These are phyloP conservation scores for Drosophila planitibia DNA, from an alignment of 2,888 invertebrate species.

Conservation along the genomic window DNA sequence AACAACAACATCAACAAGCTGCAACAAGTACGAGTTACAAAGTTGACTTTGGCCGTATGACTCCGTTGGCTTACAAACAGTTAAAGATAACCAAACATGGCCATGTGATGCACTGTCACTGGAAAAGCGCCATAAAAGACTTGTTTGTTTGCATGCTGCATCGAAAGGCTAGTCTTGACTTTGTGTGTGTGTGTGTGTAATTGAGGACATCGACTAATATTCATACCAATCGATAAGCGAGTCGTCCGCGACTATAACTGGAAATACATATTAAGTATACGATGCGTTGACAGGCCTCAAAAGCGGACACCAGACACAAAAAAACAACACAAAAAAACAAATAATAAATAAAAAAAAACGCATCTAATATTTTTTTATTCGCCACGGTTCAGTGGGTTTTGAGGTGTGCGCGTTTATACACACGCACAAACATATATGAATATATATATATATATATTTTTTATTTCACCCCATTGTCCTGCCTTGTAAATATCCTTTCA, in stretches of 20 bases:
- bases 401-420: constrained; percentile 23
- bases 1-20: constrained; percentile 49
- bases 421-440: neutral
- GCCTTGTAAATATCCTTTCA: constrained; percentile 21
- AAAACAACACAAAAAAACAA: neutral
- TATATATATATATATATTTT: neutral
- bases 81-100: constrained; percentile 79
- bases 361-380: constrained; percentile 24
- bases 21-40: constrained; percentile 8
- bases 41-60: constrained; percentile 41
- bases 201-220: constrained; percentile 80
- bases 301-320: constrained; percentile 29
- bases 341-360: neutral
- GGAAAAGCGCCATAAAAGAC: constrained; percentile 78
- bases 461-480: constrained; percentile 41
- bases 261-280: constrained; percentile 78
- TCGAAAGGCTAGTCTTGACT: constrained; percentile 59
- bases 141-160: constrained; percentile 74
- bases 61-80: constrained; percentile 71
- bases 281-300: constrained; percentile 63
- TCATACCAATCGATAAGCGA: constrained; percentile 79
- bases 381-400: constrained; percentile 71
- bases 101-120: constrained; percentile 79
- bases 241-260: constrained; percentile 68
- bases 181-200: constrained; percentile 41